A percentile compares a stretch with the other conserved stretches of the same genome.
These are phyloP conservation scores for Neria commutata DNA, from an alignment of 2,888 invertebrate genomes.

Conservation along the genomic window DNA sequence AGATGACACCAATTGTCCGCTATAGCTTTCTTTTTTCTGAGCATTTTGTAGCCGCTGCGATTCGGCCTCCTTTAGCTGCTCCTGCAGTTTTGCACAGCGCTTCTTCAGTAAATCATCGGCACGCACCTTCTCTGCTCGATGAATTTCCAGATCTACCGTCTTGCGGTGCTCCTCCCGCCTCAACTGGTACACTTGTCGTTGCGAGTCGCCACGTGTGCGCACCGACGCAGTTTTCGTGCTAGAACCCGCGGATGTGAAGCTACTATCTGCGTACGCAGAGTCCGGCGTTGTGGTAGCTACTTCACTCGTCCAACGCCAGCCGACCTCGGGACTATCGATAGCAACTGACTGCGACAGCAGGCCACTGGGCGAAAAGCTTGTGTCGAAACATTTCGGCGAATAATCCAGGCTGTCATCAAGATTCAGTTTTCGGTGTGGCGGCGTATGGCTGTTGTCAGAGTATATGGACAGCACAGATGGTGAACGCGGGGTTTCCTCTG, in stretches of 20 bases:
- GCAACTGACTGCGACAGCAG: slow-evolving; percentile 52
- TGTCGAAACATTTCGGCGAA: slow-evolving; percentile 45
- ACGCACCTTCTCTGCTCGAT: slow-evolving; percentile 45
- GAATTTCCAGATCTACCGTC: slow-evolving; percentile 40
- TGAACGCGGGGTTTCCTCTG: slow-evolving; percentile 25
- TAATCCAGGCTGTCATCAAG: slow-evolving; percentile 51
- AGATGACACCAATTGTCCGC: neutral
- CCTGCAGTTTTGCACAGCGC: slow-evolving; percentile 48
- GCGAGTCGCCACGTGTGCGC: slow-evolving; percentile 17
- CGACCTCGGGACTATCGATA: slow-evolving; percentile 54
- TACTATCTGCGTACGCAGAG: slow-evolving; percentile 41
- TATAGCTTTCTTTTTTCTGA: slow-evolving; percentile 20
- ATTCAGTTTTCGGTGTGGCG: slow-evolving; percentile 44
- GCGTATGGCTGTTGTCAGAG: slow-evolving; percentile 42
- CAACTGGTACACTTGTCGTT: slow-evolving; percentile 28
- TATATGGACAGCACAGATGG: slow-evolving; percentile 25
- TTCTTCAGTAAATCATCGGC: slow-evolving; percentile 48
- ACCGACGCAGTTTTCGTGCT: slow-evolving; percentile 20
- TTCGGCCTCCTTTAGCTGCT: slow-evolving; percentile 42
- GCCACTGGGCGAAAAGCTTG: slow-evolving; percentile 47
- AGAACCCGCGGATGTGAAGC: slow-evolving; percentile 44
- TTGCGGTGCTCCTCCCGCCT: slow-evolving; percentile 40
- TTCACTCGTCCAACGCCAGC: slow-evolving; percentile 52
- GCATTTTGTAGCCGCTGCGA: neutral
- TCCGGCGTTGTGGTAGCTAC: slow-evolving; percentile 36